Percentiles rank a stretch among this genome's conserved stretches.
phyloP scores from a whole-genome alignment of 1,140 invertebrate genomes.

The Drosophila quadrilineata region DNA sequence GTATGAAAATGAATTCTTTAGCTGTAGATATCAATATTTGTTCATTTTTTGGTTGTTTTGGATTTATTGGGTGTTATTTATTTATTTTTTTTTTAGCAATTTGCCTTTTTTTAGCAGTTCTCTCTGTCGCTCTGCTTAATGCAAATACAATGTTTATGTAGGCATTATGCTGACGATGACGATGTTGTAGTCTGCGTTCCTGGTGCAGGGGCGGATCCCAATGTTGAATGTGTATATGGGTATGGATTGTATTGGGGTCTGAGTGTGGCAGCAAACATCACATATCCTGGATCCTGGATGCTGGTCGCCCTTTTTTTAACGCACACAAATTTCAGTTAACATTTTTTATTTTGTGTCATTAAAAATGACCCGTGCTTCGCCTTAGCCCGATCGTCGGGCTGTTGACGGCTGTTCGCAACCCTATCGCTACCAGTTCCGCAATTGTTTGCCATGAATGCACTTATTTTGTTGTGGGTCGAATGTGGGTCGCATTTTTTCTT shows the following conservation, averaged over 20 bases:
- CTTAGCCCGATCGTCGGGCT: too few relatives aligned
- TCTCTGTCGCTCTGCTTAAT: conserved; percentile 57
- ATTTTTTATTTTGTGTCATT: conserved; percentile 69
- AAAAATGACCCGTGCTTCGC: conserved; percentile 54
- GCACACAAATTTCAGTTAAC: conserved; percentile 30
- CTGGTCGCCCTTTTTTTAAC: conserved; percentile 40
- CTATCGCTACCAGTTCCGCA: neutral
- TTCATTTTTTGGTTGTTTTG: conserved; percentile 24
- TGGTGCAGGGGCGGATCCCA: neutral
- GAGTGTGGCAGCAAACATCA: neutral
- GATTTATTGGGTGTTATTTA: conserved; percentile 29
- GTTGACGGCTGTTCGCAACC: too few relatives aligned
- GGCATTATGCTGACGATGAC: conserved; percentile 69
- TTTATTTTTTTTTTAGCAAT: conserved; percentile 14
- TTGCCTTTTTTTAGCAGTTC: conserved; percentile 22
- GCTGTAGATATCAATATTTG: conserved; percentile 38
- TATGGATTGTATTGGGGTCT: neutral
- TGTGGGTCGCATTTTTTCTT: conserved; percentile 65
- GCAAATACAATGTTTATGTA: conserved; percentile 81
- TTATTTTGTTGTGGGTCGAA: conserved; percentile 68
- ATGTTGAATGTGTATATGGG: neutral
- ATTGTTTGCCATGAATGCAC: too few relatives aligned
- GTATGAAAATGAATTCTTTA: conserved; percentile 31
- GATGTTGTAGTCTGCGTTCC: neutral
- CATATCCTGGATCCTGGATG: conserved; percentile 19